A percentile compares a stretch with the other conserved stretches of the same genome.
Evolutionary conservation across 2,797 vertebrate genomes (phyloP).

Genomic region (Orientallactaga sibirica): DNA sequence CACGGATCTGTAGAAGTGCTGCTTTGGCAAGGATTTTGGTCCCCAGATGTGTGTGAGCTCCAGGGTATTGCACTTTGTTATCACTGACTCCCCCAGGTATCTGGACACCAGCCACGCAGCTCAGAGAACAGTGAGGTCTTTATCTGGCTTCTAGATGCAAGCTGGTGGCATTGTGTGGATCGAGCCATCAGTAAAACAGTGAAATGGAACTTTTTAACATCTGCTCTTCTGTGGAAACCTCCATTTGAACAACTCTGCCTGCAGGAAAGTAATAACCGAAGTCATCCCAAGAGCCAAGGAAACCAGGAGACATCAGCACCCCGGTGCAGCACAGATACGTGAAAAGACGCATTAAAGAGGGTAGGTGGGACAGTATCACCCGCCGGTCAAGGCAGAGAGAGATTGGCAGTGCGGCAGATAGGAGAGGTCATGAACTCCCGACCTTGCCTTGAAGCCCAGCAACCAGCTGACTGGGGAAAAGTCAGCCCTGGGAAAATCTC

Average conservation of each 20-base stretch:
- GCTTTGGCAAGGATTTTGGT: slow-evolving; percentile 3
- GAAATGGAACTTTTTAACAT: not conserved
- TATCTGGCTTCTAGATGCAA: not conserved
- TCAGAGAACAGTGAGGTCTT: not conserved
- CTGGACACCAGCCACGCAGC: slow-evolving; percentile 1
- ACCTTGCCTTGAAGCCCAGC: not conserved
- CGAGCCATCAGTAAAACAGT: not conserved
- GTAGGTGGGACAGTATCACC: not conserved
- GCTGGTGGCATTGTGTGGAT: not conserved
- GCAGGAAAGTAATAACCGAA: not conserved
- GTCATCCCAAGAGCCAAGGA: not conserved
- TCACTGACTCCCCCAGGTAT: slow-evolving; percentile 50
- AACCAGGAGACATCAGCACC: not conserved
- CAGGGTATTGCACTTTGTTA: slow-evolving; percentile 28
- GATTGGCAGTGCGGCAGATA: not conserved
- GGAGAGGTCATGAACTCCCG: not conserved
- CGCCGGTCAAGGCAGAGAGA: not conserved
- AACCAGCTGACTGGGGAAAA: not conserved
- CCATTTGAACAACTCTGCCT: not conserved
- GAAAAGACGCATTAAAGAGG: not conserved
- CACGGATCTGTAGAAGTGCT: not conserved
- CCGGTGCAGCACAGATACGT: not conserved
- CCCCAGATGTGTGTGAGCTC: slow-evolving; percentile 13
- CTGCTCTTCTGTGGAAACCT: not conserved
- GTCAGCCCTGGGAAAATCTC: not conserved